Evolutionary conservation across 2,113 vertebrate species (phyloP).

Genomic region (Salminus brasiliensis): DNA sequence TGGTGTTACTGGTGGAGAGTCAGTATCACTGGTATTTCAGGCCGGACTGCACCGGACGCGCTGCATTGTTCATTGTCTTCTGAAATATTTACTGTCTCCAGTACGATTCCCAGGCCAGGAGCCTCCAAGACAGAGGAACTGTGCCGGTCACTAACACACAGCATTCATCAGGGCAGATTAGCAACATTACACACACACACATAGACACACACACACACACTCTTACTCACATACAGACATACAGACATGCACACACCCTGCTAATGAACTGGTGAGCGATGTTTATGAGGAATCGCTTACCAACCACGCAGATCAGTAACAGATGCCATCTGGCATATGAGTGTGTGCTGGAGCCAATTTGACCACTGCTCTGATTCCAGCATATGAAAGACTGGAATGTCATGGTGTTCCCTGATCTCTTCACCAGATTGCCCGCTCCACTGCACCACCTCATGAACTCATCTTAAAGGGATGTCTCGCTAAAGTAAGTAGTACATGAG

Average conservation of each 20-base stretch:
- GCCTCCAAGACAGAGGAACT: constrained; percentile 38
- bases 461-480: background rate
- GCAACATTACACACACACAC: constrained; percentile 36
- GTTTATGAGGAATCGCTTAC: constrained; percentile 77
- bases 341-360: constrained; percentile 44
- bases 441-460: constrained; percentile 11
- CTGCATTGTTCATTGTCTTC: constrained; percentile 22
- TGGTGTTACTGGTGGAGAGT: background rate
- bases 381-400: constrained; percentile 44
- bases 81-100: constrained; percentile 27
- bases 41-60: background rate
- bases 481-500: background rate
- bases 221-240: constrained; percentile 36
- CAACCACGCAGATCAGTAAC: constrained; percentile 67
- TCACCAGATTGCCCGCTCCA: constrained; percentile 45
- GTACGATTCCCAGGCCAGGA: constrained; percentile 18
- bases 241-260: constrained; percentile 36
- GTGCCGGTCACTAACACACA: constrained; percentile 46
- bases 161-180: constrained; percentile 58
- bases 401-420: constrained; percentile 54
- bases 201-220: constrained; percentile 25
- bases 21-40: background rate
- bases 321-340: constrained; percentile 64
- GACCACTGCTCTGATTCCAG: constrained; percentile 36
- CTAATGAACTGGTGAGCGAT: constrained; percentile 80